Base-by-base conservation (phyloP, 2,888 invertebrate species). In the Crioceris asparagi region DNA sequence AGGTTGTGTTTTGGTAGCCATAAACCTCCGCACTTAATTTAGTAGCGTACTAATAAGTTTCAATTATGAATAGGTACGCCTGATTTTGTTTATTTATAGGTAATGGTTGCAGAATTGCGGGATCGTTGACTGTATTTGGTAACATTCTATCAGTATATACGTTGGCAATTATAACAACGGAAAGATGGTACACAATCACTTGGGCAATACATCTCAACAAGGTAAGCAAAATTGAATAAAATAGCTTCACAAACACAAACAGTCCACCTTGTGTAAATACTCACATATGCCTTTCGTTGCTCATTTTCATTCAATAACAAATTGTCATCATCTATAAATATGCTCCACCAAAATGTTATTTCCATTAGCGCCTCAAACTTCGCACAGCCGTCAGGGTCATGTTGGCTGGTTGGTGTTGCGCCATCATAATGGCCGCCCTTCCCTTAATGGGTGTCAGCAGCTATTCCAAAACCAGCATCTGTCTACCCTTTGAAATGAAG, bases 381-480 rank as follows among this genome's bases (percentile, higher is more conserved):
- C 57, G 69, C 30, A 70, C 71, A 7, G 74, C 76, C 10, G 68
- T 68, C 3, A 65, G 66, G 41, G 67, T 75, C 21, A 76, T 77
- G 75, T 57, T 68, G 1, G 57, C 64, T 12, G 77, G 77, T 1
- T 78, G 77, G 77, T 46, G 67, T 3, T 69, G 72, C 46, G 69
- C 75, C 11, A 51, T 72, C 7, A 49, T 64, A 17, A 68, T 78
- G 65, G 77, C 78, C 1, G 59, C 64, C 29, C 57, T 79, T 18
- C 79, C 80, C 1, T 62, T 79, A 3, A 52, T 75, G 14, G 78
- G 77, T 10, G 64, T 79, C 44, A 77, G 75, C 49, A 71, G 70
- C 47, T 80, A 78, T 59, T 68, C 74, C 23, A 74, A 71, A 51
- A 79, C 78, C 45, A 76, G 76, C 53, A 77, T 79, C 26, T 80